Evolutionary conservation across 2,888 invertebrate species (phyloP).

Genomic region (Nezara viridula): DNA sequence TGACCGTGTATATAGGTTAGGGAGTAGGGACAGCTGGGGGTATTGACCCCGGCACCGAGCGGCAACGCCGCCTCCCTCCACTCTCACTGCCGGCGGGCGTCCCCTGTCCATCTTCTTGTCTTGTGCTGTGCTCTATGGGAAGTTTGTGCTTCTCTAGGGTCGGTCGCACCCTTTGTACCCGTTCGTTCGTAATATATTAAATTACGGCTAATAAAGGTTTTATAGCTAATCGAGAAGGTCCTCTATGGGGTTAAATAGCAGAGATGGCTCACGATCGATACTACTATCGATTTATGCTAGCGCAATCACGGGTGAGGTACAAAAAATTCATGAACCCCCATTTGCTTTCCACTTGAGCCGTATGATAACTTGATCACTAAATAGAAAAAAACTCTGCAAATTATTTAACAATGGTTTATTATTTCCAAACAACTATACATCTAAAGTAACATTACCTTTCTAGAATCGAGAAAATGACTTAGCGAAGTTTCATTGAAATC

Average conservation of each 20-base stretch:
- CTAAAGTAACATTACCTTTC: too few species aligned
- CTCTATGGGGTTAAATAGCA: neutral
- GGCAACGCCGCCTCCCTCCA: conserved; percentile 67
- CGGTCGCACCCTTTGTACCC: too few species aligned
- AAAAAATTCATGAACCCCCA: too few species aligned
- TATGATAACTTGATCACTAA: too few species aligned
- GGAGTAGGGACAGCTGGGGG: conserved; percentile 27
- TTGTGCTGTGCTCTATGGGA: neutral
- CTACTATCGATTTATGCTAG: neutral
- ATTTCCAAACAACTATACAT: too few species aligned
- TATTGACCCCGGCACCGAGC: conserved; percentile 55
- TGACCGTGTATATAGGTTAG: conserved; percentile 47
- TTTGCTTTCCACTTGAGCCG: too few species aligned
- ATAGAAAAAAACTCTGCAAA: too few species aligned
- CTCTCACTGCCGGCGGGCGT: conserved; percentile 53
- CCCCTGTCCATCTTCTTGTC: neutral
- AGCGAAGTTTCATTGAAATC: too few species aligned
- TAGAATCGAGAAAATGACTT: too few species aligned
- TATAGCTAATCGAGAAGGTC: neutral
- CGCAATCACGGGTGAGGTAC: neutral
- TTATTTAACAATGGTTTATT: too few species aligned
- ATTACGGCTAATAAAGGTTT: neutral
- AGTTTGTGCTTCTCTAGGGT: neutral
- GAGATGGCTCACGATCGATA: neutral
- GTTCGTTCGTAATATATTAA: too few species aligned